phyloP scores from a whole-genome alignment of 2,888 invertebrate species.

The Chrysolina americana region DNA sequence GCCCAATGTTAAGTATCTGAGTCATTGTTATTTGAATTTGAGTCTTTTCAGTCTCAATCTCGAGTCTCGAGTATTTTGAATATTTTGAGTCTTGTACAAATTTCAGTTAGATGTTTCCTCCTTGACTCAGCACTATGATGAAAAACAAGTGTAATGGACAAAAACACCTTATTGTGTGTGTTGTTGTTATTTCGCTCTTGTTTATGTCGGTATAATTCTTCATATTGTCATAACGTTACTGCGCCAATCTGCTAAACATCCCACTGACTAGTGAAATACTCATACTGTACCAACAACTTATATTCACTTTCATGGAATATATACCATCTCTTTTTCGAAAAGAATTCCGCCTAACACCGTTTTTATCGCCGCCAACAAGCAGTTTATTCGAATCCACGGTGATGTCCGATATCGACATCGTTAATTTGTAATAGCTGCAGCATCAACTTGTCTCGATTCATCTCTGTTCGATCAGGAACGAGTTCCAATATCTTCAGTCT shows the following conservation, averaged over 20 bases:
- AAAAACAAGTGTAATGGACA: no score
- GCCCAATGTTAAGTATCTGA: no score
- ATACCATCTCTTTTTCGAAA: not conserved
- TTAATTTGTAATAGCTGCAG: constrained; percentile 7
- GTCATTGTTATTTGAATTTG: no score
- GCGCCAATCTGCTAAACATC: not conserved
- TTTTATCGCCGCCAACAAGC: constrained; percentile 2
- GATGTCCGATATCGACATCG: constrained; percentile 8
- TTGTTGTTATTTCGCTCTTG: no score
- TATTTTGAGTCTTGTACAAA: no score
- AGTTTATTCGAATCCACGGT: not conserved
- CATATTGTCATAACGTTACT: no score
- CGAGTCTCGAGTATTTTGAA: no score
- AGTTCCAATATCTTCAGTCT: constrained; percentile 12
- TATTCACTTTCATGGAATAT: not conserved
- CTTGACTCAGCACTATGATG: no score
- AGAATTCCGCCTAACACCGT: not conserved
- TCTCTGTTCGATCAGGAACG: not conserved
- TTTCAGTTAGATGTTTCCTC: no score
- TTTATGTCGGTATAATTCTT: no score
- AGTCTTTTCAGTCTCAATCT: no score
- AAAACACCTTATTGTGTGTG: no score
- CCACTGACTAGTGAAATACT: not conserved
- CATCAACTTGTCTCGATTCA: constrained; percentile 10
- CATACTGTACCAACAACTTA: not conserved